Conservation (phyloP, 2,113 vertebrate genomes). For the Sander lucioperca region DNA sequence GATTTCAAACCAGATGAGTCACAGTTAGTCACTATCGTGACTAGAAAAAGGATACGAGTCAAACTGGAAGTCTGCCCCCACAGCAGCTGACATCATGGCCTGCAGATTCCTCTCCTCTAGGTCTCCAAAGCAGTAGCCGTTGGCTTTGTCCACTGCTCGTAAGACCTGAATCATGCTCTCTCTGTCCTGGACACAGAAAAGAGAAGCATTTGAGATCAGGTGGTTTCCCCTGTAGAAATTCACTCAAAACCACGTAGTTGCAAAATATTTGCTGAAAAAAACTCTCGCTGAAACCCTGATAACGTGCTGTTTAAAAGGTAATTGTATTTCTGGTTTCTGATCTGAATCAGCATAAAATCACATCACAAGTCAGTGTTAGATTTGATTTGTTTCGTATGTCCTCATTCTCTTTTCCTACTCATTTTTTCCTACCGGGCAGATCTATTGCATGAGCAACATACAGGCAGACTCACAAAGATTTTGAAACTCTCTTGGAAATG, state of each 20-base stretch:
- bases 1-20: constrained; percentile 65
- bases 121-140: constrained; percentile 94
- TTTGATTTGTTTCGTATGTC: neutral
- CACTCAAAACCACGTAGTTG: constrained; percentile 5
- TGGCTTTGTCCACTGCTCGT: constrained; percentile 95
- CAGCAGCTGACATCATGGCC: constrained; percentile 94
- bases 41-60: constrained; percentile 91
- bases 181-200: constrained; percentile 87
- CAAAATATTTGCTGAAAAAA: neutral
- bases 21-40: constrained; percentile 64
- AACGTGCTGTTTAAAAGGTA: neutral
- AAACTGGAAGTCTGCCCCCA: constrained; percentile 97
- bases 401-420: neutral
- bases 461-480: neutral
- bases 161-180: constrained; percentile 92
- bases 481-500: constrained; percentile 16
- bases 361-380: neutral
- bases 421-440: neutral
- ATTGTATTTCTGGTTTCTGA: neutral
- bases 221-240: neutral
- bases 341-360: too few species aligned
- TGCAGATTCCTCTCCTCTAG: constrained; percentile 91
- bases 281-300: neutral
- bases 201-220: constrained; percentile 16
- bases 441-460: neutral